Base-by-base conservation (phyloP, 2,888 invertebrate species). In the Eilema sororculum region DNA sequence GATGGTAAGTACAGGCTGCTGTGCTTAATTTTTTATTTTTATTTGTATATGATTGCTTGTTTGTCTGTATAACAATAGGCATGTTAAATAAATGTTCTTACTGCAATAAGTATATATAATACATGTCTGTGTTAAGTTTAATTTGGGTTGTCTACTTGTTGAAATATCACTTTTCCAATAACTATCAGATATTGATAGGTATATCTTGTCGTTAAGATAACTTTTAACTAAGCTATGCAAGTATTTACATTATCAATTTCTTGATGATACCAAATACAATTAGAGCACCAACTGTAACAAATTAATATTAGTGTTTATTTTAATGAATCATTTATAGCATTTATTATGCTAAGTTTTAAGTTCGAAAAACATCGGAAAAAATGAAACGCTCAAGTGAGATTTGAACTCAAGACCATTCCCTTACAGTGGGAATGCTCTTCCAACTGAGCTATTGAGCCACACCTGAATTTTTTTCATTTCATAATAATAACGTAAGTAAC, bases 1-100 rank as follows among this genome's bases (percentile, higher is more conserved):
- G 95, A 95, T 86, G 95, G 95, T 95, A 91, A 93, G 94, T 89
- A 69, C 20, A 37, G 28, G 52, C 30, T 10, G 67, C 67, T 76
- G 37, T 0, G 84, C 78, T 82, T 78, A 65, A 12, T 37, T 12
- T 71, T 72, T 74, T n/a, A n/a, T 56, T 74, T 75, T 57, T 72
- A 72, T 69, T 74, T 65, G 76, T 62, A 66, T 74, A 24, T 65
- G 65, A 72, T 58, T 74, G 74, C 80, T 82, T 78, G 25, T 70
- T 67, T 80, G 57, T 73, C 25, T 57, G 71, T 59, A 72, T 78
- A 69, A 71, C 6, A 0, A 63, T 75, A 33, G 57, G 83, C 78
- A 82, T 80, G 81, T 62, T 60, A 60, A 60, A 33, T 81, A 28
- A 69, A 28, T 76, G 77, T 77, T 67, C 59, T 72, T 65, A 69